phyloP scores from a whole-genome alignment of 2,888 invertebrate species.

The Drosophila recens region DNA sequence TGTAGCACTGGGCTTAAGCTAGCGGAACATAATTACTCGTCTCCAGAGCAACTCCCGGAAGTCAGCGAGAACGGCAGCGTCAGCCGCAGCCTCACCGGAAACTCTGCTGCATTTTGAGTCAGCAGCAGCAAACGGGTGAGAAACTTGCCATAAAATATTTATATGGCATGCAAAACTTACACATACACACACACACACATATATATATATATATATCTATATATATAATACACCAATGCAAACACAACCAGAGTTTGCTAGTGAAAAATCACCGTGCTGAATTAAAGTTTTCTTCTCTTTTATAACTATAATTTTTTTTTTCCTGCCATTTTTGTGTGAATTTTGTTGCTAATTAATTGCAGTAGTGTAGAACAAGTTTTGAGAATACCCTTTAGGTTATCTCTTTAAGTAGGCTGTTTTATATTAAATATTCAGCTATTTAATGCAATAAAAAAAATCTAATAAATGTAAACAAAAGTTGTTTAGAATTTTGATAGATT shows the following conservation, averaged over 20 bases:
- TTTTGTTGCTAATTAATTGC: slow-evolving; percentile 79
- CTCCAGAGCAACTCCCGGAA: slow-evolving; percentile 77
- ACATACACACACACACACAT: slow-evolving; percentile 10
- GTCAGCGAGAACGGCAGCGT: slow-evolving; percentile 63
- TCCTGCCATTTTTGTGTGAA: slow-evolving; percentile 69
- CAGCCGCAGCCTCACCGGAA: slow-evolving; percentile 74
- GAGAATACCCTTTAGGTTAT: slow-evolving; percentile 13
- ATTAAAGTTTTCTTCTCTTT: slow-evolving; percentile 50
- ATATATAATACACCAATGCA: slow-evolving; percentile 41
- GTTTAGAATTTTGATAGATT: too few relatives aligned
- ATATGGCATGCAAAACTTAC: slow-evolving; percentile 54
- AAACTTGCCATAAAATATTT: slow-evolving; percentile 79
- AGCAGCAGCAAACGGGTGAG: slow-evolving; percentile 52
- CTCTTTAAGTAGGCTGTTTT: neutral
- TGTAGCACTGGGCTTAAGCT: slow-evolving; percentile 69
- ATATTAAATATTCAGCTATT: neutral
- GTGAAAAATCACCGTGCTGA: slow-evolving; percentile 66
- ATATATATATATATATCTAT: slow-evolving; percentile 11
- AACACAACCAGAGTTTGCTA: slow-evolving; percentile 51
- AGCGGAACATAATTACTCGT: slow-evolving; percentile 81
- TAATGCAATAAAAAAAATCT: neutral
- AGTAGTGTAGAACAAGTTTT: slow-evolving; percentile 45
- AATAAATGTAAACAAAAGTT: too few relatives aligned
- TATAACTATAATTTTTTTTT: neutral
- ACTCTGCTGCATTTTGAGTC: slow-evolving; percentile 57